phyloP scores from a whole-genome alignment of 2,113 vertebrate species.

The Odontesthes bonariensis region DNA sequence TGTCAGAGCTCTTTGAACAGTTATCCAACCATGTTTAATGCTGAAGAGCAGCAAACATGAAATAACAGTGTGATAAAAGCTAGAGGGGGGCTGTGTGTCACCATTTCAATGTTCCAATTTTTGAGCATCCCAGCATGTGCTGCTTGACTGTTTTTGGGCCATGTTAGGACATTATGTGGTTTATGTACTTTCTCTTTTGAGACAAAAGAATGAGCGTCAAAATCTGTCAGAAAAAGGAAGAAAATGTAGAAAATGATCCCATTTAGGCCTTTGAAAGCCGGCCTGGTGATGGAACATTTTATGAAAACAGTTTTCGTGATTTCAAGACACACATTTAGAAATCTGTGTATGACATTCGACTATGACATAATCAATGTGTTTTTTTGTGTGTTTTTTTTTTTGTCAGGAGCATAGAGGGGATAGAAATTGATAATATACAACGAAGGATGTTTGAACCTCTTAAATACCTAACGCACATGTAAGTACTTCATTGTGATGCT shows the following conservation, averaged over 20 bases:
- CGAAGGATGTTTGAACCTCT: slow-evolving; percentile 93
- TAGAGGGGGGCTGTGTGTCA: not conserved
- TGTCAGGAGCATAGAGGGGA: slow-evolving; percentile 93
- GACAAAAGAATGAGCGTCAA: not conserved
- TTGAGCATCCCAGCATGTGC: not conserved
- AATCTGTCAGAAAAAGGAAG: not conserved
- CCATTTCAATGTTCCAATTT: not conserved
- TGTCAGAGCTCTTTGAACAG: not conserved
- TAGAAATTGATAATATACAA: slow-evolving; percentile 94
- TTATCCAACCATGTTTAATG: not conserved
- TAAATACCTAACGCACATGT: slow-evolving; percentile 94
- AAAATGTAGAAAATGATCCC: not conserved
- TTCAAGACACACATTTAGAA: not conserved
- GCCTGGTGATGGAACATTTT: not conserved
- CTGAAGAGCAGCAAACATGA: not conserved
- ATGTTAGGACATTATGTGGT: not conserved
- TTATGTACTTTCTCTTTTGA: not conserved
- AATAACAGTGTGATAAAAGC: fast-evolving
- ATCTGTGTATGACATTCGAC: too few relatives aligned
- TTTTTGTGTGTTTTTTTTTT: slow-evolving; percentile 25
- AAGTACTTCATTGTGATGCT: slow-evolving; percentile 72
- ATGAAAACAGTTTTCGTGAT: not conserved
- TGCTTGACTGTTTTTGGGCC: not conserved
- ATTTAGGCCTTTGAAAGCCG: not conserved
- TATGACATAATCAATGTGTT: slow-evolving; percentile 22